These are phyloP conservation scores for Drosophila trapezifrons DNA, from an alignment of 1,140 invertebrate genomes.

Conservation along the genomic window DNA sequence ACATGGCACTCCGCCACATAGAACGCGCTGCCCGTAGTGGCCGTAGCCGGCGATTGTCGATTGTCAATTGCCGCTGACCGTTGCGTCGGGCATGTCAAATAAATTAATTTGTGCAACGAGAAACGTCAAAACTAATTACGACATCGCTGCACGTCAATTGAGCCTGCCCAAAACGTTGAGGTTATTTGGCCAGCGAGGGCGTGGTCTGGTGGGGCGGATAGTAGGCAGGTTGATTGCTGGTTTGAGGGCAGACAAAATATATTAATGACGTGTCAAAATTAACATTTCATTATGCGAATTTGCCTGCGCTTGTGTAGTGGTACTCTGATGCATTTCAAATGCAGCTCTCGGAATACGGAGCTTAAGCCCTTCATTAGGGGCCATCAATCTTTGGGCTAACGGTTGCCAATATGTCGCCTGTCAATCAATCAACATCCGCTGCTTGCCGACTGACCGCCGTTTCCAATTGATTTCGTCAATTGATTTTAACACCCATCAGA, in stretches of 20 bases:
- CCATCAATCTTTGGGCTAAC: slow-evolving; percentile 69
- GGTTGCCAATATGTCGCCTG: slow-evolving; percentile 71
- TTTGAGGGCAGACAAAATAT: slow-evolving; percentile 75
- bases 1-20: slow-evolving; percentile 10
- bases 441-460: slow-evolving; percentile 70
- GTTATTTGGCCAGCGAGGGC: slow-evolving; percentile 21
- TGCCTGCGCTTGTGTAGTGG: slow-evolving; percentile 29
- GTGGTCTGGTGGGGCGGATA: not conserved
- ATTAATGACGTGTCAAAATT: slow-evolving; percentile 84
- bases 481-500: slow-evolving; percentile 84
- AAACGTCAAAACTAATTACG: slow-evolving; percentile 84
- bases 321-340: slow-evolving; percentile 43
- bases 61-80: slow-evolving; percentile 68
- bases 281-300: slow-evolving; percentile 83
- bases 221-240: slow-evolving; percentile 4
- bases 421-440: slow-evolving; percentile 77
- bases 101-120: slow-evolving; percentile 84
- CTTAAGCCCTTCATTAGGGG: slow-evolving; percentile 28
- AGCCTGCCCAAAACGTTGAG: slow-evolving; percentile 42
- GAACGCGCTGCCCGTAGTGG: slow-evolving; percentile 5
- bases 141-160: slow-evolving; percentile 70
- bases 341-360: slow-evolving; percentile 13
- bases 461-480: slow-evolving; percentile 84
- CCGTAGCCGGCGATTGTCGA: slow-evolving; percentile 52
- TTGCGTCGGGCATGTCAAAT: slow-evolving; percentile 79